Evolutionary conservation across 1,140 invertebrate genomes (phyloP), one percentile per base, ranked within the genome.

Genomic region (Polypedilum pembai): DNA sequence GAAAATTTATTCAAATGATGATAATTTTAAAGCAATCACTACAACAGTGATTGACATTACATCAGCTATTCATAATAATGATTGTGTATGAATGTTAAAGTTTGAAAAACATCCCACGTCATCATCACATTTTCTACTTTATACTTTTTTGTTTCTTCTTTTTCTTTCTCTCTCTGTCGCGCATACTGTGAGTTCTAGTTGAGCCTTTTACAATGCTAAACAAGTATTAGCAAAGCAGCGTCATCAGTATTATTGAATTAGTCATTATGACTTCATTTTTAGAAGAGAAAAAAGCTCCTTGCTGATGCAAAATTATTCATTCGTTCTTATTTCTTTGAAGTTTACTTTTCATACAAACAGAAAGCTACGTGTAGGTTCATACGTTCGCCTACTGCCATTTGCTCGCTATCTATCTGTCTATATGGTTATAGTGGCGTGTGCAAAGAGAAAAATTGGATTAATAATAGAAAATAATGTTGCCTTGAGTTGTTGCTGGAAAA

Each of bases 371-470:
- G 45, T 56, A 12, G 12, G 45, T 56, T n/a, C 45, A 56, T 56
- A 15, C 12, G 1, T 12, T 12, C n/a, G 45, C 45, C 45, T 33
- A 33, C 24, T 33, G 24, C 24, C 45, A 56, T 56, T 69, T 7
- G 17, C 20, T 18, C 18, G 2, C 12, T 69, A 5, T 5, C 65
- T 69, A 18, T 69, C 15, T 69, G 18, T 69, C 15, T 69, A 20
- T 69, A 4, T 21, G 7, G n/a, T 8, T 69, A 18, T 69, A 69
- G 65, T 69, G 65, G 65, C 65, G 65, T 69, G 65, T 69, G 65
- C 65, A 69, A n/a, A 69, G 24, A 33, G n/a, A 69, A 69, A 56
- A 56, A 69, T 69, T 69, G 65, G 65, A 69, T 69, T 69, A 69
- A 20, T 69, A 69, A 69, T 69, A 21, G 65, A 69, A 56, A 56